A percentile compares a stretch with the other conserved stretches of the same genome.
Evolutionary conservation across 2,113 vertebrate species (phyloP).

Genomic region (Chroicocephalus ridibundus): DNA sequence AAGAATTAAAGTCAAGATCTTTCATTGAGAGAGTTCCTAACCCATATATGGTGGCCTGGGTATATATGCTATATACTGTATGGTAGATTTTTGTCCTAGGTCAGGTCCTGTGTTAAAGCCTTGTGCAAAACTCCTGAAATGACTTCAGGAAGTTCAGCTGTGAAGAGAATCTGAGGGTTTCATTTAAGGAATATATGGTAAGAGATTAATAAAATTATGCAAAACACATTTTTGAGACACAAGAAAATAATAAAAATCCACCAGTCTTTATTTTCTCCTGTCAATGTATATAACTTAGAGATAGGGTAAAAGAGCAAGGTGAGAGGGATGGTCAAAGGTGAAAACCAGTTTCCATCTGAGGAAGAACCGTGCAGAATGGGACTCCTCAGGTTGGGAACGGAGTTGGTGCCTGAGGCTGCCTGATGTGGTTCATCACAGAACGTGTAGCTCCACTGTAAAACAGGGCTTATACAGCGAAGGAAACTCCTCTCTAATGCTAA

Average conservation of each 20-base stretch:
- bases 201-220: not conserved
- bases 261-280: not conserved
- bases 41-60: not conserved
- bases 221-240: not conserved
- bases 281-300: not conserved
- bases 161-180: not conserved
- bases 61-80: not conserved
- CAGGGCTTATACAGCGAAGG: not conserved
- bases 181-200: not conserved
- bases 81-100: not conserved
- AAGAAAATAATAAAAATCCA: not conserved
- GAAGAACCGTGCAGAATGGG: not conserved
- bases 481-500: not conserved
- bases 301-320: not conserved
- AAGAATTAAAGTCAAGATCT: not conserved
- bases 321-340: not conserved
- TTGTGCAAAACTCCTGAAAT: not conserved
- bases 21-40: not conserved
- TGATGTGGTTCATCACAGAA: not conserved
- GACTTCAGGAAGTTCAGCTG: not conserved
- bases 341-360: not conserved
- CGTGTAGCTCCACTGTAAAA: fast-evolving
- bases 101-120: not conserved
- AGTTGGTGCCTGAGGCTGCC: not conserved
- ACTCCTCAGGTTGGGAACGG: not conserved